Conservation (phyloP, 2,888 invertebrate species). For the Acanthosepion lycidas region DNA sequence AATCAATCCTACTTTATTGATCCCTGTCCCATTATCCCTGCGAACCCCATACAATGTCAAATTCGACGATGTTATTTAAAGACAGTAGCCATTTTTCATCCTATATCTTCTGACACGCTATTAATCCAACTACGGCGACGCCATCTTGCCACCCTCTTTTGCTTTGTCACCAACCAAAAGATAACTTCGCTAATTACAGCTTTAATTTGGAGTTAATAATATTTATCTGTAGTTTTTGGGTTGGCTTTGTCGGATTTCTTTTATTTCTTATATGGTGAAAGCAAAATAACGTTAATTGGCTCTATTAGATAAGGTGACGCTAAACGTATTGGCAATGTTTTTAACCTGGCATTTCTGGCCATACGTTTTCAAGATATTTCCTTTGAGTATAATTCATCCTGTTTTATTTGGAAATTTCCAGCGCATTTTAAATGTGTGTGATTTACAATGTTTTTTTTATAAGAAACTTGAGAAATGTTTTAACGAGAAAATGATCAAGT, state of each 20-base stretch:
- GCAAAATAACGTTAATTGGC: background rate
- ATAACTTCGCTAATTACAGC: slow-evolving; percentile 33
- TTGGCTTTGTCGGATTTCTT: background rate
- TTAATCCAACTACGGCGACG: background rate
- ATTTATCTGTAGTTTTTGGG: background rate
- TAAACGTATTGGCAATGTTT: background rate
- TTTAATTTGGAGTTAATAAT: slow-evolving; percentile 33
- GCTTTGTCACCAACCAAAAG: background rate
- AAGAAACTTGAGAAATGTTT: no score
- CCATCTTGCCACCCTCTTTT: background rate
- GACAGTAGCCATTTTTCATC: background rate
- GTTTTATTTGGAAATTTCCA: background rate
- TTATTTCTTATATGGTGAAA: background rate
- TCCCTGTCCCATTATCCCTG: background rate
- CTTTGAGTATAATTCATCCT: background rate
- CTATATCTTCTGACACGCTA: background rate
- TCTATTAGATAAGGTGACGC: background rate
- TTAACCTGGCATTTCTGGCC: background rate
- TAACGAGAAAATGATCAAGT: no score
- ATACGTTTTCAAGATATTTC: background rate
- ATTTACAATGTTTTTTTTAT: background rate
- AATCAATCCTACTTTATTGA: background rate
- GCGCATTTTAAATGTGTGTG: background rate
- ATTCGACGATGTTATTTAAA: background rate
- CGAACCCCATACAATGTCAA: background rate